Conservation (phyloP, 2,797 vertebrate genomes). For the Enteromius unitaeniatus region DNA sequence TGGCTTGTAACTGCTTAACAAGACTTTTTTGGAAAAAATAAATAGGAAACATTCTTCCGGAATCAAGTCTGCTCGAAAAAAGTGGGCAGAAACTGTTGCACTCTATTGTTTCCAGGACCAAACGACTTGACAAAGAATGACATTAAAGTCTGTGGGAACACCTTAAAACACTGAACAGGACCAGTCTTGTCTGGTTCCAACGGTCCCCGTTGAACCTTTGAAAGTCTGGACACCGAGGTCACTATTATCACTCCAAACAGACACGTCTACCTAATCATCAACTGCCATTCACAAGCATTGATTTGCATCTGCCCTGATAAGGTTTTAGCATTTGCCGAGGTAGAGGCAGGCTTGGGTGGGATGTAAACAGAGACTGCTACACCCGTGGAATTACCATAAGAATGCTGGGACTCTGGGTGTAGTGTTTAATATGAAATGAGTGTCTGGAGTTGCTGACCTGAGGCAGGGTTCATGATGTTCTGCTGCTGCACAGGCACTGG, state of each 20-base stretch:
- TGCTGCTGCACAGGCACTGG: slow-evolving; percentile 86
- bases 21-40: background rate
- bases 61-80: background rate
- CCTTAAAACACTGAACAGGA: slow-evolving; percentile 73
- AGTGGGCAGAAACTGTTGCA: background rate
- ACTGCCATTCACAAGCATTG: slow-evolving; percentile 31
- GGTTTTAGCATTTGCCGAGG: slow-evolving; percentile 21
- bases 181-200: slow-evolving; percentile 69
- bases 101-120: background rate
- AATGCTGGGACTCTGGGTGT: slow-evolving; percentile 11
- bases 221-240: slow-evolving; percentile 40
- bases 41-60: background rate
- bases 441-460: slow-evolving; percentile 74
- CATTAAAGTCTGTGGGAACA: background rate
- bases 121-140: slow-evolving; percentile 20
- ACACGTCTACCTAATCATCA: slow-evolving; percentile 13
- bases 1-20: background rate
- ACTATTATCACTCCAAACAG: slow-evolving; percentile 26
- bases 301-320: slow-evolving; percentile 30
- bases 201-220: slow-evolving; percentile 65
- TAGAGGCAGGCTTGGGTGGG: slow-evolving; percentile 17
- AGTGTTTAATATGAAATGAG: slow-evolving; percentile 9
- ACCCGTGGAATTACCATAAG: slow-evolving; percentile 35
- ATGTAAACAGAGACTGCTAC: slow-evolving; percentile 32
- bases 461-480: slow-evolving; percentile 89